Conservation (phyloP, 2,113 vertebrate genomes). For the Peromyscus californicus region DNA sequence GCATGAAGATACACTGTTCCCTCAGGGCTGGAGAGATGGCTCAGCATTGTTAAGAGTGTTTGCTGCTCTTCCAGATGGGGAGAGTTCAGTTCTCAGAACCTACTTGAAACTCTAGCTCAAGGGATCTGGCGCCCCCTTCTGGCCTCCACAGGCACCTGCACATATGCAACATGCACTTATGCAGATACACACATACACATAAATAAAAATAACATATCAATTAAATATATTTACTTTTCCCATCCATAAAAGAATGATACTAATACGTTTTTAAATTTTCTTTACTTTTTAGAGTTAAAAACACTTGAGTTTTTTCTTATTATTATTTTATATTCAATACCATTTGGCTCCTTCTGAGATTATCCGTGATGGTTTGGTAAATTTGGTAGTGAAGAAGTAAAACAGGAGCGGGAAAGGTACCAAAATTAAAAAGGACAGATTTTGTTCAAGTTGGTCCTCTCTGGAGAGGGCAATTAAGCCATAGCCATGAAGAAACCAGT, state of each 20-base stretch:
- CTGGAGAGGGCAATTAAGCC: conserved; percentile 98
- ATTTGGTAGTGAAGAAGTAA: conserved; percentile 96
- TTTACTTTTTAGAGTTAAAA: conserved; percentile 54
- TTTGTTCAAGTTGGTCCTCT: conserved; percentile 94
- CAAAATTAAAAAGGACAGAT: conserved; percentile 94
- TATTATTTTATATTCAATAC: conserved; percentile 85
- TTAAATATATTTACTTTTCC: neutral
- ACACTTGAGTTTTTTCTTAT: neutral
- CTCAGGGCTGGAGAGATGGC: neutral
- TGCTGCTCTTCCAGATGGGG: neutral
- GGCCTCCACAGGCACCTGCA: no score
- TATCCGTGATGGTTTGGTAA: conserved; percentile 96
- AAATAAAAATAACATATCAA: neutral
- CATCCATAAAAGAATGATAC: neutral
- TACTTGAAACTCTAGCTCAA: neutral
- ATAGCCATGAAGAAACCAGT: conserved; percentile 98
- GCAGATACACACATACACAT: neutral
- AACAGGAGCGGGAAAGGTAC: conserved; percentile 97
- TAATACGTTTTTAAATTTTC: conserved; percentile 21
- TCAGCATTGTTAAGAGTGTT: neutral
- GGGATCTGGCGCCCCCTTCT: neutral
- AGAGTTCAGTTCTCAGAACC: neutral
- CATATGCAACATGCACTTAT: neutral
- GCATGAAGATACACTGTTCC: neutral
- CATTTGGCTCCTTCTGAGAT: conserved; percentile 95